Conservation (phyloP, 1,140 invertebrate genomes). For the Caerostris darwini region DNA sequence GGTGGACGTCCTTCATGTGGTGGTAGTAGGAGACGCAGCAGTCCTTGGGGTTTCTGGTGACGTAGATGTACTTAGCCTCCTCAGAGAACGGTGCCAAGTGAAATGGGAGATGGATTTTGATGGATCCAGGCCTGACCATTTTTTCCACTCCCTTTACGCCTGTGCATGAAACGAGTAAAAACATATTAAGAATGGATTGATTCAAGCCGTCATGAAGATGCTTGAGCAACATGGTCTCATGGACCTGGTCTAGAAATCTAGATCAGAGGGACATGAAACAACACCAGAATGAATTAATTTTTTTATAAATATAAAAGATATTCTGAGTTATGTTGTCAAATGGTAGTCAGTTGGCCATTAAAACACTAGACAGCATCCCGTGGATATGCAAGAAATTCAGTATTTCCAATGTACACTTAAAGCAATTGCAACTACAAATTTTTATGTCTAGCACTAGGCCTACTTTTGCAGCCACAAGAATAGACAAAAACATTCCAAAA, state of each 20-base stretch:
- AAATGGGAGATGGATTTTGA: slow-evolving; percentile 78
- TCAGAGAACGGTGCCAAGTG: slow-evolving; percentile 81
- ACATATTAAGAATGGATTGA: background rate
- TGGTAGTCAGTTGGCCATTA: no score
- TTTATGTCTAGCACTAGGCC: no score
- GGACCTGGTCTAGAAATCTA: background rate
- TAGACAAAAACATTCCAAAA: no score
- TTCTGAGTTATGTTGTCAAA: no score
- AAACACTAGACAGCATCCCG: no score
- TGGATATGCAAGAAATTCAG: no score
- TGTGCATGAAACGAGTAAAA: background rate
- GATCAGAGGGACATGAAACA: background rate
- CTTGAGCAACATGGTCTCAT: no score
- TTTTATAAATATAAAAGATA: background rate
- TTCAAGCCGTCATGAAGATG: background rate
- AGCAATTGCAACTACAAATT: no score
- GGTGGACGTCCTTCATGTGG: slow-evolving; percentile 77
- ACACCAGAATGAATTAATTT: background rate
- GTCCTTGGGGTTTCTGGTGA: slow-evolving; percentile 91
- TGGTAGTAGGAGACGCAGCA: slow-evolving; percentile 92
- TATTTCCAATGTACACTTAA: no score
- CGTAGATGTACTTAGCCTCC: slow-evolving; percentile 86
- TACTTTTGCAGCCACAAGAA: no score
- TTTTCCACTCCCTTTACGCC: slow-evolving; percentile 46
- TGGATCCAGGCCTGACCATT: slow-evolving; percentile 49